Percentiles rank a stretch among this genome's conserved stretches.
phyloP scores from a whole-genome alignment of 2,797 vertebrate genomes.

The Rachycentron canadum region DNA sequence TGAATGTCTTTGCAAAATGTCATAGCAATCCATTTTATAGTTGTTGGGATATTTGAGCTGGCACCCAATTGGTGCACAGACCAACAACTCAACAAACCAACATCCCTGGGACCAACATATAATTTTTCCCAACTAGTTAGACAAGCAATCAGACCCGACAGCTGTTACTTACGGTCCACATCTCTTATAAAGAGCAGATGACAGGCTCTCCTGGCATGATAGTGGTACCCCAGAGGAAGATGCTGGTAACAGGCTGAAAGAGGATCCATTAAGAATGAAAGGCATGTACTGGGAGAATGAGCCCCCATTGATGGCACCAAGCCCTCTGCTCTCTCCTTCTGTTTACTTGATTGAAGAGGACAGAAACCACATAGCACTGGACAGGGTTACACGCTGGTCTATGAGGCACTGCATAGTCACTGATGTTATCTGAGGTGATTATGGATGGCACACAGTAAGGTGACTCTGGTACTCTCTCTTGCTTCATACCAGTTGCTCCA shows the following conservation, averaged over 20 bases:
- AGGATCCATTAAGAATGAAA: constrained; percentile 68
- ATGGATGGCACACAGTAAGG: constrained; percentile 36
- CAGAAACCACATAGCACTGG: constrained; percentile 61
- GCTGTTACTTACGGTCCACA: not conserved
- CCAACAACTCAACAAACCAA: not conserved
- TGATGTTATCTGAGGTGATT: constrained; percentile 42
- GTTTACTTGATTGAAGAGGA: constrained; percentile 68
- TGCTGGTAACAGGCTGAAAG: constrained; percentile 55
- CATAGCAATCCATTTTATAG: not conserved
- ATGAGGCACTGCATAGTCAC: constrained; percentile 23
- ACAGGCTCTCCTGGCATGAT: constrained; percentile 16
- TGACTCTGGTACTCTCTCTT: constrained; percentile 45
- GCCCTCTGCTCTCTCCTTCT: constrained; percentile 40
- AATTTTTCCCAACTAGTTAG: not conserved
- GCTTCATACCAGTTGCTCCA: constrained; percentile 44
- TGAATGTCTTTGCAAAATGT: not conserved
- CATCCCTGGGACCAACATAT: not conserved
- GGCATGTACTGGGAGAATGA: constrained; percentile 59
- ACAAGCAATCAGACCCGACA: not conserved
- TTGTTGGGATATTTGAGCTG: not conserved
- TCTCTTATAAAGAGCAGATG: constrained; percentile 8
- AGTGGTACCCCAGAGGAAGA: constrained; percentile 30
- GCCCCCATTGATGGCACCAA: constrained; percentile 52
- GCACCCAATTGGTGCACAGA: not conserved
- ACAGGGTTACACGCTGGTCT: constrained; percentile 62